phyloP scores from a whole-genome alignment of 2,113 vertebrate genomes.

The Octodon degus region DNA sequence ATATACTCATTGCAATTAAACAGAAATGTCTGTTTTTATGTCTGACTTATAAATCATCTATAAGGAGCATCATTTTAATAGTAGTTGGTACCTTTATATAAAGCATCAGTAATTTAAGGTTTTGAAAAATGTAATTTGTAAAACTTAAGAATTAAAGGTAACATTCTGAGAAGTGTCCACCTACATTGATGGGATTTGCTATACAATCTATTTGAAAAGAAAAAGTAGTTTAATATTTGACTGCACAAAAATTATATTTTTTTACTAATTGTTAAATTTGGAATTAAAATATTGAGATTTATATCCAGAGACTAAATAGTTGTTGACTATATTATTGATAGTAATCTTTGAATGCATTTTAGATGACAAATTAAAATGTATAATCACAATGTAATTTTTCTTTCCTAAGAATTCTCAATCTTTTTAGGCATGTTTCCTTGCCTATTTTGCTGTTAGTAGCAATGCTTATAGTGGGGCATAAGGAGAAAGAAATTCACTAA shows the following conservation, averaged over 20 bases:
- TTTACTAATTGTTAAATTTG: slow-evolving; percentile 29
- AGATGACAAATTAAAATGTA: slow-evolving; percentile 2
- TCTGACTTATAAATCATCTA: slow-evolving; percentile 39
- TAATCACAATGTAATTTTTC: not conserved
- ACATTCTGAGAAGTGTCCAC: not conserved
- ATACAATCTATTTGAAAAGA: not conserved
- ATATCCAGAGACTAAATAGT: not conserved
- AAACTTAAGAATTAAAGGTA: not conserved
- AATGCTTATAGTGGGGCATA: not conserved
- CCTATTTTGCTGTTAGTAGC: not conserved
- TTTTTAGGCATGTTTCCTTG: slow-evolving; percentile 15
- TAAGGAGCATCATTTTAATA: not conserved
- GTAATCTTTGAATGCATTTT: not conserved
- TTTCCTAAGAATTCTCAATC: not conserved
- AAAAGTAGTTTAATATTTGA: not conserved
- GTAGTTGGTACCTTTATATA: not conserved
- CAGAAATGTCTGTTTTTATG: not conserved
- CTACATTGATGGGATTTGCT: not conserved
- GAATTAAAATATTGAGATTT: not conserved
- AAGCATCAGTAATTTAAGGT: not conserved
- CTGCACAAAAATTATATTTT: not conserved
- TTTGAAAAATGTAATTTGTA: not conserved
- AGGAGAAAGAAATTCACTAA: not conserved
- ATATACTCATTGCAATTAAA: not conserved
- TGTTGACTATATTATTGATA: not conserved